Evolutionary conservation across 2,113 vertebrate genomes (phyloP).

Genomic region (Cygnus buccinator): DNA sequence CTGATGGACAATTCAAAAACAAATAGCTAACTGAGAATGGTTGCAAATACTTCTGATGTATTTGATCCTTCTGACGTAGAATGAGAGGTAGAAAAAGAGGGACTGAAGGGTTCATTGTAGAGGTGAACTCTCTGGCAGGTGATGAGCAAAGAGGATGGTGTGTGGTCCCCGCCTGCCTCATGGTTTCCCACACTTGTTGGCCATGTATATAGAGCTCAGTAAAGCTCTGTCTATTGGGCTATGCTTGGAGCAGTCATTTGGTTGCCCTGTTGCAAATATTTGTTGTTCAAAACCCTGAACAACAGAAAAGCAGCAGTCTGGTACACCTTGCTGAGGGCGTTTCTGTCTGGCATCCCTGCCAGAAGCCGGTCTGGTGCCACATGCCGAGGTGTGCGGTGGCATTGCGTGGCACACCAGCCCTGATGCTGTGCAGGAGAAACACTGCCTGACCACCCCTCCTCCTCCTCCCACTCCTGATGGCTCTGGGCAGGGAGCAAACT

Average conservation of each 20-base stretch:
- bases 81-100: background rate
- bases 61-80: too few species aligned
- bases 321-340: background rate
- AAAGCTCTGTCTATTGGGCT: background rate
- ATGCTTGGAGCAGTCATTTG: fast-evolving
- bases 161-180: background rate
- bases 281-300: too few species aligned
- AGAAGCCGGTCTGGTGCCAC: background rate
- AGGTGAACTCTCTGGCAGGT: background rate
- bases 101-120: background rate
- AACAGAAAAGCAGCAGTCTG: background rate
- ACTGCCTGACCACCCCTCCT: background rate
- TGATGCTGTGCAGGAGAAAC: background rate
- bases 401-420: fast-evolving
- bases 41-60: slow-evolving; percentile 20
- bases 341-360: background rate
- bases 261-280: too few species aligned
- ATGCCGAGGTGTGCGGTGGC: fast-evolving
- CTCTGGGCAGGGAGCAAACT: fast-evolving
- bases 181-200: background rate
- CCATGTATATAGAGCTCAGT: background rate
- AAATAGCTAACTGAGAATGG: slow-evolving; percentile 61
- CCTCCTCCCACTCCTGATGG: background rate
- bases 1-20: slow-evolving; percentile 53
- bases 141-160: background rate